Conservation (phyloP, 2,888 invertebrate genomes). For the Cataglyphis cursor region DNA sequence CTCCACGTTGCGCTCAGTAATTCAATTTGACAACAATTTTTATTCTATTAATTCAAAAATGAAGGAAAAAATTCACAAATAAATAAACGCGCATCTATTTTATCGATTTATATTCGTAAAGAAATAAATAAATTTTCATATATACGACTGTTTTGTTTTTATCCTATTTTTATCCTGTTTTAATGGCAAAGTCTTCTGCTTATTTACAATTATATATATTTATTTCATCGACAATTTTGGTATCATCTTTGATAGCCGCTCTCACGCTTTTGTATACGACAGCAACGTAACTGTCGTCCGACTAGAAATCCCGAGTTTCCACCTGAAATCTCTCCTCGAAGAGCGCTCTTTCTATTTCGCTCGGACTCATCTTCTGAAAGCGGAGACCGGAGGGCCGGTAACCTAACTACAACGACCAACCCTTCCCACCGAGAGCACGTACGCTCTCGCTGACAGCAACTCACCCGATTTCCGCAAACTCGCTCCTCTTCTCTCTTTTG, state of each 20-base stretch:
- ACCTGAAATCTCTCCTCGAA: constrained; percentile 47
- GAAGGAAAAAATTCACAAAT: constrained; percentile 4
- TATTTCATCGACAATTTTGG: constrained; percentile 9
- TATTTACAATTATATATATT: constrained; percentile 24
- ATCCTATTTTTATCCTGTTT: not conserved
- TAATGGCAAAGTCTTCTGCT: not conserved
- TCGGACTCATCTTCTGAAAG: constrained; percentile 42
- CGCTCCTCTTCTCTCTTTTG: not conserved
- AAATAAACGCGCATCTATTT: not conserved
- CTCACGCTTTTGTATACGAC: constrained; percentile 14
- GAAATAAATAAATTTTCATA: not conserved
- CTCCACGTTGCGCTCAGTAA: constrained; percentile 10
- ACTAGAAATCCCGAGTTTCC: constrained; percentile 37
- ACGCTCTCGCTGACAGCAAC: constrained; percentile 40
- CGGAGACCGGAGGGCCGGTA: constrained; percentile 24
- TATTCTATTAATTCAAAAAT: constrained; percentile 18
- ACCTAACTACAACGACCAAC: constrained; percentile 47
- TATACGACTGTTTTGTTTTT: not conserved
- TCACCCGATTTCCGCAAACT: not conserved
- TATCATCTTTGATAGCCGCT: not conserved
- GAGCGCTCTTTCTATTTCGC: constrained; percentile 49
- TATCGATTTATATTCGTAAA: not conserved
- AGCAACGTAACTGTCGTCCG: constrained; percentile 25
- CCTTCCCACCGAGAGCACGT: constrained; percentile 41
- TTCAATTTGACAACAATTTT: constrained; percentile 37